Percentiles rank a stretch among this genome's conserved stretches.
Conservation (phyloP, 1,140 invertebrate genomes). For the Cydia splendana region DNA sequence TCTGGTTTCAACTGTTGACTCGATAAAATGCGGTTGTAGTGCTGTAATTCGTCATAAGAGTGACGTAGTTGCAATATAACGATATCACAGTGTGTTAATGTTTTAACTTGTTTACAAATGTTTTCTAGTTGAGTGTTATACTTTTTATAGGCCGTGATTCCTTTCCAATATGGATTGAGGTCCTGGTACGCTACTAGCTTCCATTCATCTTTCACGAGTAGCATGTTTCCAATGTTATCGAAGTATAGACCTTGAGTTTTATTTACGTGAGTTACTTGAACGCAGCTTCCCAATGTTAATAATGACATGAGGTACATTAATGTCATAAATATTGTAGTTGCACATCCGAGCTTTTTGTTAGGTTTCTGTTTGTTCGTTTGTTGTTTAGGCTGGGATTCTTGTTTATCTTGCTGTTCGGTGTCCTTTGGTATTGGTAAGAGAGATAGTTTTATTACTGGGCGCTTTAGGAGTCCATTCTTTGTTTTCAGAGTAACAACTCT, state of each 20-base stretch:
- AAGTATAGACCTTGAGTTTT: slow-evolving; percentile 37
- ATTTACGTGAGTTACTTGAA: background rate
- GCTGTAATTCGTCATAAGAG: slow-evolving; percentile 27
- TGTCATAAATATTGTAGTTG: background rate
- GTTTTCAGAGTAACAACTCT: slow-evolving; percentile 44
- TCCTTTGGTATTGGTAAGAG: slow-evolving; percentile 35
- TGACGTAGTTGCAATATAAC: slow-evolving; percentile 36
- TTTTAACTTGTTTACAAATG: slow-evolving; percentile 18
- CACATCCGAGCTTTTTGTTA: background rate
- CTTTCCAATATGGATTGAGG: slow-evolving; percentile 43
- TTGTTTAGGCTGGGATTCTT: background rate
- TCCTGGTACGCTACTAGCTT: slow-evolving; percentile 10
- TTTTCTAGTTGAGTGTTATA: slow-evolving; percentile 38
- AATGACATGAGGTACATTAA: background rate
- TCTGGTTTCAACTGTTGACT: slow-evolving; percentile 29
- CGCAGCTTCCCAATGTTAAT: background rate
- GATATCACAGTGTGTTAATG: slow-evolving; percentile 28
- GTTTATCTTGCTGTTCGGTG: background rate
- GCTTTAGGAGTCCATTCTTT: slow-evolving; percentile 39
- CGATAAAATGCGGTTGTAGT: slow-evolving; percentile 33
- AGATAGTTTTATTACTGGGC: slow-evolving; percentile 45
- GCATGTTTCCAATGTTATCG: slow-evolving; percentile 39
- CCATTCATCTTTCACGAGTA: slow-evolving; percentile 42
- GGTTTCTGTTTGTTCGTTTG: background rate
- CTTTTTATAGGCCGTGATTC: slow-evolving; percentile 33